Percentiles rank a stretch among this genome's conserved stretches.
Evolutionary conservation across 2,113 vertebrate genomes (phyloP).

Genomic region (Brienomyrus longianalis): DNA sequence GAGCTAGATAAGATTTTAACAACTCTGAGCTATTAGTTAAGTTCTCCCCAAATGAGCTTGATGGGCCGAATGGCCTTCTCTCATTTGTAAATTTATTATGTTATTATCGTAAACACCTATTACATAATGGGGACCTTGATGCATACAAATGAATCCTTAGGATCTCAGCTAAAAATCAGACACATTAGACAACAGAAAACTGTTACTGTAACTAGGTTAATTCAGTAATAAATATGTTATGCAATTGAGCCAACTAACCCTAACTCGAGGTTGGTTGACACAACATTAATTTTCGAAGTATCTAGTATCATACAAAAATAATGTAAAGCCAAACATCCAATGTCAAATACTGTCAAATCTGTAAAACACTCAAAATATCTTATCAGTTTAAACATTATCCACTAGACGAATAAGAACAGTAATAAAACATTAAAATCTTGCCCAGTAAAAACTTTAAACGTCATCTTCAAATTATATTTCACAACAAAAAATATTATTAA

Average conservation of each 20-base stretch:
- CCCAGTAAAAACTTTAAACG: background rate
- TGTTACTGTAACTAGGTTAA: background rate
- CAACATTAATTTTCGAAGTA: background rate
- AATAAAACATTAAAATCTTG: background rate
- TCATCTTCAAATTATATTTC: too few relatives aligned
- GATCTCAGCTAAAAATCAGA: background rate
- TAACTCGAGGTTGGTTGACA: background rate
- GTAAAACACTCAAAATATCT: background rate
- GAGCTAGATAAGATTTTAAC: too few relatives aligned
- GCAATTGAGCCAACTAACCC: background rate
- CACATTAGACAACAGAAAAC: background rate
- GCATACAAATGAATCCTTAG: background rate
- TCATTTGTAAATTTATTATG: too few relatives aligned
- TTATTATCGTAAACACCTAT: background rate
- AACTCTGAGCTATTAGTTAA: too few relatives aligned
- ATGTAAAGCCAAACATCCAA: background rate
- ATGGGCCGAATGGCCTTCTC: too few relatives aligned
- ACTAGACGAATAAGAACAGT: background rate
- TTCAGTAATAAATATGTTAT: background rate
- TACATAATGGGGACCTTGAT: background rate
- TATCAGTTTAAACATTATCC: background rate
- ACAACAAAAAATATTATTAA: too few relatives aligned
- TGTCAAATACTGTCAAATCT: background rate
- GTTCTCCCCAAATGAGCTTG: too few relatives aligned
- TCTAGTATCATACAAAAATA: background rate